Percentiles rank a stretch among this genome's conserved stretches.
Evolutionary conservation across 2,797 vertebrate genomes (phyloP).

Genomic region (Parambassis ranga): DNA sequence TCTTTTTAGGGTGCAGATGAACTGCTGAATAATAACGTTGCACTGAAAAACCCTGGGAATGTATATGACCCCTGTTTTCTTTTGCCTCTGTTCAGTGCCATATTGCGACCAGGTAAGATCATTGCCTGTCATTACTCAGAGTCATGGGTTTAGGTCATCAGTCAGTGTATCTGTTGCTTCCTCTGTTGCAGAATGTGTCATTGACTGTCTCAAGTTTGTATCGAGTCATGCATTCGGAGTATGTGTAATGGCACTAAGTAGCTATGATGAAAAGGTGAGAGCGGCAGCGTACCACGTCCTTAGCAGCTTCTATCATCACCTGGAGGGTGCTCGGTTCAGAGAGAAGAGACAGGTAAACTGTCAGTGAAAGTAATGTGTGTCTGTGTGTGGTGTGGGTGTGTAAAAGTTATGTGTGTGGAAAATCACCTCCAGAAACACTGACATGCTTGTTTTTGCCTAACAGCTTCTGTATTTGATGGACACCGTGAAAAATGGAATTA

Average conservation of each 20-base stretch:
- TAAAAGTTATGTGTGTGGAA: neutral
- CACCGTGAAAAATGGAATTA: slow-evolving; percentile 87
- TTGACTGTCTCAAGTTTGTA: slow-evolving; percentile 92
- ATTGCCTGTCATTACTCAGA: neutral
- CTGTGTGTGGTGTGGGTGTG: neutral
- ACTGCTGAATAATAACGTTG: slow-evolving; percentile 66
- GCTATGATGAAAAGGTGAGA: slow-evolving; percentile 88
- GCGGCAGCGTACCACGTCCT: slow-evolving; percentile 87
- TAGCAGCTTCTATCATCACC: slow-evolving; percentile 86
- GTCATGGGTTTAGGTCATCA: neutral
- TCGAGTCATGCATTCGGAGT: slow-evolving; percentile 89
- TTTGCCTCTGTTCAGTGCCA: slow-evolving; percentile 89
- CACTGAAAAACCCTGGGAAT: slow-evolving; percentile 58
- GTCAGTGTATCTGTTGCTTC: neutral
- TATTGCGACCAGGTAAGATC: slow-evolving; percentile 87
- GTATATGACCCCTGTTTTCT: slow-evolving; percentile 94
- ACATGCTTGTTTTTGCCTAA: neutral
- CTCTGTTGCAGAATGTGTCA: slow-evolving; percentile 82
- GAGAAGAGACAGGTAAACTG: slow-evolving; percentile 86
- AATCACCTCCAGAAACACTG: neutral
- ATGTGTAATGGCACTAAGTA: slow-evolving; percentile 87
- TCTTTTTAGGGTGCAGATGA: slow-evolving; percentile 76
- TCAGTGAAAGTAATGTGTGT: too few species aligned
- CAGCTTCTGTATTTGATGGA: slow-evolving; percentile 94
- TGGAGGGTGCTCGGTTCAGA: slow-evolving; percentile 87